Conservation (phyloP, 2,113 vertebrate genomes). For the Trochalopteron elliotii region DNA sequence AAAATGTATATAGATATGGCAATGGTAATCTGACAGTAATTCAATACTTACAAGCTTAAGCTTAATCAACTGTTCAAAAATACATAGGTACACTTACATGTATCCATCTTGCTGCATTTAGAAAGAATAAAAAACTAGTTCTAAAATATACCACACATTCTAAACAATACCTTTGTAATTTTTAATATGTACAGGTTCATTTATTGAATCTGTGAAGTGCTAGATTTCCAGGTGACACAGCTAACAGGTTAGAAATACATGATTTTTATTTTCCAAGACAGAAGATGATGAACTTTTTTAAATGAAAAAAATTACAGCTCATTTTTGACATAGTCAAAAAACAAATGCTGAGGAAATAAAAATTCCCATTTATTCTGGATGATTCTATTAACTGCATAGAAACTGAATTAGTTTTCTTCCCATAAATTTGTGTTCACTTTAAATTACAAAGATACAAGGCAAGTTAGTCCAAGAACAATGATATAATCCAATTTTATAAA, state of each 20-base stretch:
- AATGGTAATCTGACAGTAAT: not conserved
- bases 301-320: not conserved
- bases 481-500: not conserved
- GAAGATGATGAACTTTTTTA: not conserved
- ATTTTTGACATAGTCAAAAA: not conserved
- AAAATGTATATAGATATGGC: not conserved
- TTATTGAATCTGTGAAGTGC: not conserved
- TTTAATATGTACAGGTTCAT: not conserved
- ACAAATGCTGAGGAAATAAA: not conserved
- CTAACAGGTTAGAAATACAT: not conserved
- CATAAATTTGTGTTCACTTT: not conserved
- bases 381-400: not conserved
- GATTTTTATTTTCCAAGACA: not conserved
- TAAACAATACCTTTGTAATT: not conserved
- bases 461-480: not conserved
- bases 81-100: rapidly evolving
- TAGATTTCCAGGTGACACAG: not conserved
- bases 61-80: not conserved
- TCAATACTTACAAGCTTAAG: not conserved
- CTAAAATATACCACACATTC: not conserved
- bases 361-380: not conserved
- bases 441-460: not conserved
- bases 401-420: not conserved
- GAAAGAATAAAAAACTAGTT: not conserved
- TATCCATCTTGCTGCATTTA: not conserved